Evolutionary conservation across 2,888 invertebrate genomes (phyloP).

Genomic region (Villa cingulata): DNA sequence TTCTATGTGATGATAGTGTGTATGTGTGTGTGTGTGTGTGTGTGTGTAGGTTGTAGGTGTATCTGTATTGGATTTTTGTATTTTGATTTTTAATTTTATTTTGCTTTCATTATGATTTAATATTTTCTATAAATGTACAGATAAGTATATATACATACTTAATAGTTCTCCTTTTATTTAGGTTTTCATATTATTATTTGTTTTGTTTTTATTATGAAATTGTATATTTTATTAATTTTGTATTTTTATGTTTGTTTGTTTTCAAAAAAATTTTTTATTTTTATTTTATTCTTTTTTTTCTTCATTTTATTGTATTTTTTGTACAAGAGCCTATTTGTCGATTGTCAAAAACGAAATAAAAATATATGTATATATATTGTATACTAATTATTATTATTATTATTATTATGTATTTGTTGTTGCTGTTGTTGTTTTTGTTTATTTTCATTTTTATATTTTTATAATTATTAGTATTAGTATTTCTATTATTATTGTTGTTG

Average conservation of each 20-base stretch:
- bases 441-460: conserved; percentile 4
- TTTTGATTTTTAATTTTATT: conserved; percentile 10
- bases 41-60: not conserved
- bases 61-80: conserved; percentile 6
- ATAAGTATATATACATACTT: no score
- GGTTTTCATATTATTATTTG: no score
- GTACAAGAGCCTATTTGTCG: conserved; percentile 39
- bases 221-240: no score
- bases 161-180: no score
- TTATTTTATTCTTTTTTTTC: not conserved
- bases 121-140: no score
- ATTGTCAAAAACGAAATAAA: conserved; percentile 37
- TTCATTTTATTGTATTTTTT: conserved; percentile 20
- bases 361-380: conserved; percentile 20
- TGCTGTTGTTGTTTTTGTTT: conserved; percentile 3
- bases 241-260: conserved; percentile 16
- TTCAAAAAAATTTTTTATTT: conserved; percentile 12
- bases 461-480: conserved; percentile 13
- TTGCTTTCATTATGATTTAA: conserved; percentile 1
- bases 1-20: no score
- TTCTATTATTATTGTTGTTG: not conserved
- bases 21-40: not conserved
- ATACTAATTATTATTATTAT: no score
- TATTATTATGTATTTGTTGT: no score
- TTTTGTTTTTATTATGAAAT: conserved; percentile 7